Conservation (phyloP, 2,113 vertebrate species). For the Galbula dea region DNA sequence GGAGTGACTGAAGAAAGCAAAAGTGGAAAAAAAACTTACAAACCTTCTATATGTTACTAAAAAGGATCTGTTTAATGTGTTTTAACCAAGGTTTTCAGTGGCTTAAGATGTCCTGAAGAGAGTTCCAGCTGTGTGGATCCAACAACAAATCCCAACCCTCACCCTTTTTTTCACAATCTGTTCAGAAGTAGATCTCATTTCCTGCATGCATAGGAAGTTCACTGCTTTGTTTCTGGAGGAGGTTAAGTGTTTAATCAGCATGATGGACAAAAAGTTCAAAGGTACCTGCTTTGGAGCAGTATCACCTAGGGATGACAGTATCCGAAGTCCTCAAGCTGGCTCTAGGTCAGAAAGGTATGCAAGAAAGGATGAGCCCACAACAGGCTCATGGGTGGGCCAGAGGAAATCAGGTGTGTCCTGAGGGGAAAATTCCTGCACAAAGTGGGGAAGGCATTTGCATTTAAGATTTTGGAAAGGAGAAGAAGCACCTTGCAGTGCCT, state of each 20-base stretch:
- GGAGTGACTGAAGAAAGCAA: neutral
- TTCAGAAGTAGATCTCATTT: neutral
- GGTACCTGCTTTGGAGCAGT: neutral
- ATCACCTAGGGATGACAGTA: neutral
- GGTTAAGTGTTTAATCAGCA: neutral
- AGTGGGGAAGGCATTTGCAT: neutral
- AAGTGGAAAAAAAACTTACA: neutral
- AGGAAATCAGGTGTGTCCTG: neutral
- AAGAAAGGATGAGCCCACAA: neutral
- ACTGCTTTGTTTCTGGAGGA: neutral
- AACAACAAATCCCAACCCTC: neutral
- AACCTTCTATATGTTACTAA: neutral
- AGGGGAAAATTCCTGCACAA: neutral
- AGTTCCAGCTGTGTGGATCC: neutral
- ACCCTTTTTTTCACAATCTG: neutral
- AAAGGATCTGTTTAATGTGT: neutral
- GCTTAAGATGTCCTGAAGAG: neutral
- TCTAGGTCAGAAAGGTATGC: neutral
- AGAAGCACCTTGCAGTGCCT: neutral
- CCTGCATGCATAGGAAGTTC: neutral
- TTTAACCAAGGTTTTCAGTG: neutral
- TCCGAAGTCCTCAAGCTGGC: neutral
- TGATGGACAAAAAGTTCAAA: neutral
- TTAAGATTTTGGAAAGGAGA: neutral
- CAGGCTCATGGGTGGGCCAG: fast-evolving